phyloP scores from a whole-genome alignment of 2,888 invertebrate species.

The Pediacus dermestoides region DNA sequence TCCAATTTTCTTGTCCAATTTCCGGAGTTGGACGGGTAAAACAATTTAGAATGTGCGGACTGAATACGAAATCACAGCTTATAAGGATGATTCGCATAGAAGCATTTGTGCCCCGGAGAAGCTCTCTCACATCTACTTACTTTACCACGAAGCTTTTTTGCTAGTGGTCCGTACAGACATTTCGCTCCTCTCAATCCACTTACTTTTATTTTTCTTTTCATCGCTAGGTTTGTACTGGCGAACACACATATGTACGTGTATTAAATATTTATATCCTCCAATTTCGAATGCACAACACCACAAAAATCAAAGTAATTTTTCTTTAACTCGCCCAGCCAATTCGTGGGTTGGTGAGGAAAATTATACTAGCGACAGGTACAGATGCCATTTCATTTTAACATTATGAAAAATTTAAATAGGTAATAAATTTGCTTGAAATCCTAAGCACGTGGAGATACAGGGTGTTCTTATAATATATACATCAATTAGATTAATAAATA shows the following conservation, averaged over 20 bases:
- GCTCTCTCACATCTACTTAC: slow-evolving; percentile 40
- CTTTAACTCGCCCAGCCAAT: too few species aligned
- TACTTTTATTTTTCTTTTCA: slow-evolving; percentile 26
- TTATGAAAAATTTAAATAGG: too few species aligned
- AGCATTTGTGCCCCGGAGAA: slow-evolving; percentile 31
- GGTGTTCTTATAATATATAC: too few species aligned
- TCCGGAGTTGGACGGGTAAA: slow-evolving; percentile 41
- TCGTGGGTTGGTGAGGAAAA: too few species aligned
- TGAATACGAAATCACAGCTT: slow-evolving; percentile 41
- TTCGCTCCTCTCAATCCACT: slow-evolving; percentile 30
- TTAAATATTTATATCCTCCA: slow-evolving; percentile 36
- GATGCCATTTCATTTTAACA: too few species aligned
- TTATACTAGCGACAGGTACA: too few species aligned
- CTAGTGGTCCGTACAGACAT: slow-evolving; percentile 21
- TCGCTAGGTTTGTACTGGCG: slow-evolving; percentile 21
- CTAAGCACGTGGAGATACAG: too few species aligned
- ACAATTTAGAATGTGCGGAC: slow-evolving; percentile 41
- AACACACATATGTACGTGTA: slow-evolving; percentile 25
- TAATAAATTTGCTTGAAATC: too few species aligned
- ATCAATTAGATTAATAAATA: too few species aligned
- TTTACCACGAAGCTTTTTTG: slow-evolving; percentile 33
- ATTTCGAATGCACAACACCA: too few species aligned
- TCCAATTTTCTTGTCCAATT: slow-evolving; percentile 45
- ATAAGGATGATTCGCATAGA: slow-evolving; percentile 33
- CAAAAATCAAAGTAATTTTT: too few species aligned